Conservation (phyloP, 2,797 vertebrate genomes). For the Triplophysa bombifrons region DNA sequence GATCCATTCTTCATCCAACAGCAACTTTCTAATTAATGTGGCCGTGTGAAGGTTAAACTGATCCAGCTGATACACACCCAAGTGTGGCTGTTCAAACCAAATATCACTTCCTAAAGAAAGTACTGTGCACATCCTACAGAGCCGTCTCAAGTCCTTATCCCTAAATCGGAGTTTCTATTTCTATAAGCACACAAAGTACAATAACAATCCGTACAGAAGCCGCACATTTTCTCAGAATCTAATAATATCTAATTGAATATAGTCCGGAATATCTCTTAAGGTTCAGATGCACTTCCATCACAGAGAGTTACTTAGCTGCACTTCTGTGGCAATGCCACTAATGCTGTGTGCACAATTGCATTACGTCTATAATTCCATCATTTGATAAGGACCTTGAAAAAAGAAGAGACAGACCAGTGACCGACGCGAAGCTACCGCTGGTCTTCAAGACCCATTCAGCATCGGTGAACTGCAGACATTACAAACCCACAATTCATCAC, state of each 20-base stretch:
- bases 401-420: constrained; percentile 46
- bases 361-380: constrained; percentile 44
- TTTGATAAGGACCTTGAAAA: constrained; percentile 33
- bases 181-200: background rate
- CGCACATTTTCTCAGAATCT: background rate
- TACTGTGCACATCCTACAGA: too few relatives aligned
- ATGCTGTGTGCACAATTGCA: constrained; percentile 31
- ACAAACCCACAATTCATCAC: constrained; percentile 20
- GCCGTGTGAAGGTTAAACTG: background rate
- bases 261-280: constrained; percentile 9
- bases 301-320: constrained; percentile 27
- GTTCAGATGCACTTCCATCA: constrained; percentile 15
- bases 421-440: constrained; percentile 23
- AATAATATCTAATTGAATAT: constrained; percentile 28
- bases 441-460: constrained; percentile 23
- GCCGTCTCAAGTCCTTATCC: too few relatives aligned
- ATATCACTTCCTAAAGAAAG: background rate
- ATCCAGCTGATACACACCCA: background rate
- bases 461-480: constrained; percentile 51
- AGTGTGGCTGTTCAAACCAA: background rate
- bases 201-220: background rate
- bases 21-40: constrained; percentile 10
- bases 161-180: too few relatives aligned
- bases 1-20: background rate
- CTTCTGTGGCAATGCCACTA: constrained; percentile 22